Base-by-base conservation (phyloP, 2,797 vertebrate species). In the Enteromius anoplus region DNA sequence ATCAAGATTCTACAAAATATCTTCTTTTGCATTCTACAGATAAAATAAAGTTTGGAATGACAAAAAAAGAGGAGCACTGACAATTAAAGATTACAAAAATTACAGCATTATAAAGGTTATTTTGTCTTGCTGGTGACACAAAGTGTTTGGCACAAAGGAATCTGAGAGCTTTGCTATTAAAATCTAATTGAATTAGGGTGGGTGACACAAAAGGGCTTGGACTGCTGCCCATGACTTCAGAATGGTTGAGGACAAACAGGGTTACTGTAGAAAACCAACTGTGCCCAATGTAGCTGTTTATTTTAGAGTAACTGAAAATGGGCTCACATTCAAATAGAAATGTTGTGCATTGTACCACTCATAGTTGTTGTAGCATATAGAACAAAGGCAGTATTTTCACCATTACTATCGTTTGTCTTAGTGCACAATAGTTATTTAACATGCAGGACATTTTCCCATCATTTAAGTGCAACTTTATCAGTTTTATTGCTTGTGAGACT, bases 181-280 rank as follows among this genome's bases (percentile, higher is more conserved):
- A 62, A 86, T 88, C 68, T 91, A 88, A 91, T 92, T 89, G 77
- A 90, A 77, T 90, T 84, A 88, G 82, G 80, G 75, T 29, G 62
- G 79, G 65, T 86, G 85, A 81, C 83, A 90, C 88, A 89, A 86
- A 88, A 60, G 78, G 76, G 49, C 66, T 21, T 29, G 88, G 88
- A 88, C 82, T 82, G 45, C 26, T 7, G 82, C 75, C 86, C 72
- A 66, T 82, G 78, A 72, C 40, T 40, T 80, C 8, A 66, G 75
- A 86, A 89, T 88, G 78, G 84, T 88, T 88, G 84, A 49, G 88
- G 80, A 84, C 83, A 19, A 80, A 65, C 64, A 68, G 53, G 40
- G 92, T 92, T 92, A 85, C 92, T 68, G 4, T 14, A 83, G 91
- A 91, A 84, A 87, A 91, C 90, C 55, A 58, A 37, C 37, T 47